Conservation (phyloP, 1,140 invertebrate genomes). For the Drosophila truncata region DNA sequence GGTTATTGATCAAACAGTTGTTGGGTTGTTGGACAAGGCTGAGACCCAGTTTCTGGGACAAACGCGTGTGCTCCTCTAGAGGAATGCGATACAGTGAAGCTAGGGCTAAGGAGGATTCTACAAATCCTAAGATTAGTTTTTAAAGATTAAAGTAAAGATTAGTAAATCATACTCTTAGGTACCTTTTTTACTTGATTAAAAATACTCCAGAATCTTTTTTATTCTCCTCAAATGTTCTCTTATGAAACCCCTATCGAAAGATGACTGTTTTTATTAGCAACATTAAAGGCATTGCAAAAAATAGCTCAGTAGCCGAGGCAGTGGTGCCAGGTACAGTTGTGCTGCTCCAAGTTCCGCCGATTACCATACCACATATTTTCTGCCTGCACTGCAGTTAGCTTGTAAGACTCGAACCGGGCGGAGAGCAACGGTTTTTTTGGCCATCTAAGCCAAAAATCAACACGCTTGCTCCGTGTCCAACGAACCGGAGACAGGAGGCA, state of each 20-base stretch:
- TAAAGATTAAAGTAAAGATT: rapidly evolving
- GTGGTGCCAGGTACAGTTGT: constrained; percentile 60
- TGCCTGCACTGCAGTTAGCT: constrained; percentile 51
- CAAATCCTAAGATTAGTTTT: not conserved
- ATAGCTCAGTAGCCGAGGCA: constrained; percentile 48
- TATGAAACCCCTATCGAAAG: not conserved
- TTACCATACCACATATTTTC: constrained; percentile 26
- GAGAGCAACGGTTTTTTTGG: constrained; percentile 84
- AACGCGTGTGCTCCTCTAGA: constrained; percentile 30
- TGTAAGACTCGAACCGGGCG: constrained; percentile 73
- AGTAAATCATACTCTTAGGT: not conserved
- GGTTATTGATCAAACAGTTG: constrained; percentile 73
- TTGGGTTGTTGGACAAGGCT: constrained; percentile 29
- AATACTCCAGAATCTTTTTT: rapidly evolving
- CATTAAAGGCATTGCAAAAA: constrained; percentile 40
- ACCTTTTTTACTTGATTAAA: no score
- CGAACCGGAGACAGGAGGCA: constrained; percentile 45
- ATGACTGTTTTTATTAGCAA: constrained; percentile 28
- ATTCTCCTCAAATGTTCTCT: no score
- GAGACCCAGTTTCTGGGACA: constrained; percentile 32
- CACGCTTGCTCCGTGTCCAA: constrained; percentile 79
- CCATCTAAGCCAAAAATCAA: constrained; percentile 75
- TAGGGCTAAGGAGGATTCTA: no score
- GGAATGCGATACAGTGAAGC: constrained; percentile 23
- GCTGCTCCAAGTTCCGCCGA: constrained; percentile 21